Base-by-base conservation (phyloP, 35 echinoderm and acorn worm genomes). In the Chiridota heheva region DNA sequence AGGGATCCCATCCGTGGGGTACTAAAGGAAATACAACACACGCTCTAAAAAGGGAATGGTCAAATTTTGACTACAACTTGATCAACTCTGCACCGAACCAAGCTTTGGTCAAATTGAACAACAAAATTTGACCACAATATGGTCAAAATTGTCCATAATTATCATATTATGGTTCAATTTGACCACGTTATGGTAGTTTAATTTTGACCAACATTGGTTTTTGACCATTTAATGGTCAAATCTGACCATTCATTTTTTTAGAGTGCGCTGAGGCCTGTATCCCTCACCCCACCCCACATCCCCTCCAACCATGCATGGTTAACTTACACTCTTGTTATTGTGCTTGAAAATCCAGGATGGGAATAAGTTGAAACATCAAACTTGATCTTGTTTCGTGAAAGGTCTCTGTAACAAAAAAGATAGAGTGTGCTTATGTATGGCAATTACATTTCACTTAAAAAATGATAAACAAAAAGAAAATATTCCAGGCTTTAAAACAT, bases 311-410 rank as follows among this genome's bases (percentile, higher is more conserved):
- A 5, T 34, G 35, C 28, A 27, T 1, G 42, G 13, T 51, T 31
- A 40, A 89, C 91, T 95, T 89, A 95, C 92, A 96, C 81, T 76
- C 67, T 20, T 67, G 76, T 82, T 4, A 96, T 43, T 7, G 86
- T 72, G 18, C 41, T 24, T 3, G 86, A 67, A 43, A 89, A 96
- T 20, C 81, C 78, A 17, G 78, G 36, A 28, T 57, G 28, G 15
- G 68, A 42, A 47, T 86, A 90, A 4, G 53, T 90, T 17, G 57
- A 13, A 35, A 81, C 70, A 56, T 80, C 74, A 81, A 96, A 90
- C 10, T 76, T 80, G 28, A 96, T 86, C 10, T 71, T 61, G 44
- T 90, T 96, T 35, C 82, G 72, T 0, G 86, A 86, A 44, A 96
- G 53, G 62, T 96, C 92, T 43, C 92, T 96, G 73, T 39, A 74